Evolutionary conservation across 2,113 vertebrate species (phyloP).

Genomic region (Brienomyrus longianalis): DNA sequence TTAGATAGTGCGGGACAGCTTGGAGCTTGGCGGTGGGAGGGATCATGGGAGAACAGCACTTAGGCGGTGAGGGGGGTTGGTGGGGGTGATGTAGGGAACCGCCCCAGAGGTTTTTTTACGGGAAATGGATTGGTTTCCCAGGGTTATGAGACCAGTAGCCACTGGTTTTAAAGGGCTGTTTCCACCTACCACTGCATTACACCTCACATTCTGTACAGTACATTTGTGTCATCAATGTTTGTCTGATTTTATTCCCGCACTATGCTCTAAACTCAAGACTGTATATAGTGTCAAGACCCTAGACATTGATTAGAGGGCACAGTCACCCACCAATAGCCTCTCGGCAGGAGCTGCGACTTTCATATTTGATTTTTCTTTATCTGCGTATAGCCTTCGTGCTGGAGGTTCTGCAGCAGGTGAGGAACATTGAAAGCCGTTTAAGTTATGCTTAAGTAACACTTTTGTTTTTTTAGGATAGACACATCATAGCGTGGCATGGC

Average conservation of each 20-base stretch:
- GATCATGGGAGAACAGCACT: neutral
- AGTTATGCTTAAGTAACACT: neutral
- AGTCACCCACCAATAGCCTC: neutral
- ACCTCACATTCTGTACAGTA: neutral
- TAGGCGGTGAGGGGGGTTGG: neutral
- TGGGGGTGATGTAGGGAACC: conserved; percentile 32
- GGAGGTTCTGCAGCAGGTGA: neutral
- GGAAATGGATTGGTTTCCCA: conserved; percentile 47
- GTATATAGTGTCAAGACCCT: neutral
- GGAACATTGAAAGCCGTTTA: neutral
- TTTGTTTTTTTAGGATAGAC: neutral
- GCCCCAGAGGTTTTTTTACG: conserved; percentile 49
- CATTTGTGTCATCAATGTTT: neutral
- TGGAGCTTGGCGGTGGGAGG: conserved; percentile 21
- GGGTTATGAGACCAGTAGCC: conserved; percentile 39
- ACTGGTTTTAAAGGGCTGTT: conserved; percentile 29
- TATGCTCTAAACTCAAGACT: neutral
- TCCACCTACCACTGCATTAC: conserved; percentile 1
- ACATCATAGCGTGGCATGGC: too few relatives aligned
- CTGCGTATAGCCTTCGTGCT: neutral
- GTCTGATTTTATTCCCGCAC: neutral
- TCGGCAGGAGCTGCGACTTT: neutral
- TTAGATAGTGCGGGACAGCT: conserved; percentile 51
- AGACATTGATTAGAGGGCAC: neutral
- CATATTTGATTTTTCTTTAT: neutral